Base-by-base conservation (phyloP, 2,113 vertebrate genomes). In the Aix galericulata region DNA sequence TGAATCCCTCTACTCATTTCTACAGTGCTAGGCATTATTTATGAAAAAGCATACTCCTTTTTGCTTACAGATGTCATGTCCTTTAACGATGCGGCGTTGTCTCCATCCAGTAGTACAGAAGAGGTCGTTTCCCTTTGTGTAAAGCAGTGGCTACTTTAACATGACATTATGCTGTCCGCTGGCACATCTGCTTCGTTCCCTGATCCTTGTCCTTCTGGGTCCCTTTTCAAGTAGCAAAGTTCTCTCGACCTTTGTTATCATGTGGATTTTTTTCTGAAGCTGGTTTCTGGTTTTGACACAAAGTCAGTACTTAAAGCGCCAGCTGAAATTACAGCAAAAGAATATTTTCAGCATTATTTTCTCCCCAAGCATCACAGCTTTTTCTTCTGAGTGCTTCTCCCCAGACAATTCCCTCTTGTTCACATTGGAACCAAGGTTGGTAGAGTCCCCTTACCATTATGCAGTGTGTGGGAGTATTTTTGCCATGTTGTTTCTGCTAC, bases 41-140 rank as follows among this genome's bases (percentile, higher is more conserved):
- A 42, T 52, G 36, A 38, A 77, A 91, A 83, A 31, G 8, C 6
- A 52, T 29, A 17, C 8, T 67, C 42, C 9, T 34, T 67, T 50
- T 67, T 81, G 18, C 21, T 88, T 71, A 75, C 60, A 88, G 60
- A 77, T 55, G 16, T 84, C 18, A 31, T 27, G 17, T 13, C 20
- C 56, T 26, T 89, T 92, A 75, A 71, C 40, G 52, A 38, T 64
- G 56, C 62, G 86, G 50, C 25, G 13, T 90, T 83, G n/a, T 69
- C 36, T 83, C 48, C 83, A 14, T 68, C 77, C 52, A 63, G 0
- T 12, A 56, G 27, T 11, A 81, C 4, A 2, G 38, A 75, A 94
- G 15, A 82, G 8, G 25, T 55, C 1, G 2, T 74, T 88, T 86
- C 8, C 36, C 27, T 88, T 77, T 75, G 36, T 86, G 40, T 52